A percentile compares a stretch with the other conserved stretches of the same genome.
Evolutionary conservation across 1,140 invertebrate genomes (phyloP).

Genomic region (Tetramorium parvispinum): DNA sequence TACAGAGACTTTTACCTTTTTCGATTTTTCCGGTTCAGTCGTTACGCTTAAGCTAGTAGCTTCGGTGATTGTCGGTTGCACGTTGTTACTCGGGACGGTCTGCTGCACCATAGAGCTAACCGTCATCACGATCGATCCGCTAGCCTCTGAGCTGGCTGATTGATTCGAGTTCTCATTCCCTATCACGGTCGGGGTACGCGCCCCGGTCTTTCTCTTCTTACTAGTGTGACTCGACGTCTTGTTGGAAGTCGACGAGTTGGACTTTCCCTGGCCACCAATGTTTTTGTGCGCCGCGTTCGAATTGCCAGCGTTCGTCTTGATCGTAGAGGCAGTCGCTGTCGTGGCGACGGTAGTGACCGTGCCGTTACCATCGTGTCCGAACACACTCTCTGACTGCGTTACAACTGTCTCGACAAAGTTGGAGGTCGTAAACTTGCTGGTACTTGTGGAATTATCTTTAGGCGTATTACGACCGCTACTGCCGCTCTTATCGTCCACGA

Average conservation of each 20-base stretch:
- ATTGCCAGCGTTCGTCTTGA: slow-evolving; percentile 68
- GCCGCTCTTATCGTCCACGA: slow-evolving; percentile 79
- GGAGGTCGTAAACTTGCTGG: slow-evolving; percentile 86
- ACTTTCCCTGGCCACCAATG: slow-evolving; percentile 73
- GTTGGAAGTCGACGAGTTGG: slow-evolving; percentile 69
- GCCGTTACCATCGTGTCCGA: slow-evolving; percentile 78
- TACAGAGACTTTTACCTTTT: slow-evolving; percentile 71
- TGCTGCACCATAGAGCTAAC: slow-evolving; percentile 71
- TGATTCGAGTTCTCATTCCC: slow-evolving; percentile 83
- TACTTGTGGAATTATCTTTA: slow-evolving; percentile 79
- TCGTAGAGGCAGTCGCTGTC: slow-evolving; percentile 4
- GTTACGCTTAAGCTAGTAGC: slow-evolving; percentile 78
- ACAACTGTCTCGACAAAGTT: slow-evolving; percentile 86
- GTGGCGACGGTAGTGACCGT: slow-evolving; percentile 44
- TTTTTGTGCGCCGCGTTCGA: slow-evolving; percentile 70
- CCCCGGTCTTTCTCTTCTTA: slow-evolving; percentile 82
- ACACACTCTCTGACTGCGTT: slow-evolving; percentile 83
- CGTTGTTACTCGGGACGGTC: slow-evolving; percentile 66
- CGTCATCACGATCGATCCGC: slow-evolving; percentile 77
- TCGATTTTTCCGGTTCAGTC: slow-evolving; percentile 79
- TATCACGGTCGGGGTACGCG: slow-evolving; percentile 81
- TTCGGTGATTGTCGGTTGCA: slow-evolving; percentile 79
- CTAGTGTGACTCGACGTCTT: slow-evolving; percentile 78
- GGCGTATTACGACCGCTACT: slow-evolving; percentile 83
- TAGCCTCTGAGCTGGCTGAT: slow-evolving; percentile 81